A percentile compares a stretch with the other conserved stretches of the same genome.
Conservation (phyloP, 2,797 vertebrate genomes). For the Erpetoichthys calabaricus region DNA sequence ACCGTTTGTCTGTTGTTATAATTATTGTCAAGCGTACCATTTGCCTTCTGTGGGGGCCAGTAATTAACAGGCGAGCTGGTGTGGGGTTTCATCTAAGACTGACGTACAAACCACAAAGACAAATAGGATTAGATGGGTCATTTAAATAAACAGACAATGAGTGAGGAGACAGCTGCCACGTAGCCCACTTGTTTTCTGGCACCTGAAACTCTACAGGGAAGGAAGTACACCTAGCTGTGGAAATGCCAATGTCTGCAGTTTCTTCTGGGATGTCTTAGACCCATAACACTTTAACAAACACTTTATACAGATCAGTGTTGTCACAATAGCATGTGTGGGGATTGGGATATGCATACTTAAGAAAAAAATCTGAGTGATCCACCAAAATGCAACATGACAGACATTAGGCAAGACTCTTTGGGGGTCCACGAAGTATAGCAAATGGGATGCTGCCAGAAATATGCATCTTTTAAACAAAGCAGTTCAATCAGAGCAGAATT, state of each 20-base stretch:
- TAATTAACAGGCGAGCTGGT: constrained; percentile 55
- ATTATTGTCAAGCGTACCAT: constrained; percentile 67
- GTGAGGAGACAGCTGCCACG: too few species aligned
- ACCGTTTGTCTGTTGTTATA: constrained; percentile 54
- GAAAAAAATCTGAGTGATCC: neutral
- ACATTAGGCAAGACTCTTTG: neutral
- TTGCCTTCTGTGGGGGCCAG: constrained; percentile 68
- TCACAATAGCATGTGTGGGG: too few species aligned
- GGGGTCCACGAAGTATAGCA: neutral
- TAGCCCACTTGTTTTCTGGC: too few species aligned
- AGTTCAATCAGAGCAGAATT: constrained; percentile 31
- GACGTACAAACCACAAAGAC: constrained; percentile 27
- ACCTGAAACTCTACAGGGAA: too few species aligned
- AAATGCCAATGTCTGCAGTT: too few species aligned
- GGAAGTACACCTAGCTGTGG: too few species aligned
- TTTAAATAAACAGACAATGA: constrained; percentile 34
- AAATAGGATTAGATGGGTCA: constrained; percentile 75
- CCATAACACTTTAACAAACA: too few species aligned
- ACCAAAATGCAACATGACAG: neutral
- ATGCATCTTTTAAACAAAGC: constrained; percentile 28
- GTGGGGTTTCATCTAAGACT: constrained; percentile 48
- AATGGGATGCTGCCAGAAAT: constrained; percentile 1
- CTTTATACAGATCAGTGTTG: too few species aligned
- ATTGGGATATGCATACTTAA: neutral
- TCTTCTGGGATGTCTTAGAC: too few species aligned